A percentile compares a stretch with the other conserved stretches of the same genome.
Evolutionary conservation across 2,113 vertebrate genomes (phyloP).

Genomic region (Zingel zingel): DNA sequence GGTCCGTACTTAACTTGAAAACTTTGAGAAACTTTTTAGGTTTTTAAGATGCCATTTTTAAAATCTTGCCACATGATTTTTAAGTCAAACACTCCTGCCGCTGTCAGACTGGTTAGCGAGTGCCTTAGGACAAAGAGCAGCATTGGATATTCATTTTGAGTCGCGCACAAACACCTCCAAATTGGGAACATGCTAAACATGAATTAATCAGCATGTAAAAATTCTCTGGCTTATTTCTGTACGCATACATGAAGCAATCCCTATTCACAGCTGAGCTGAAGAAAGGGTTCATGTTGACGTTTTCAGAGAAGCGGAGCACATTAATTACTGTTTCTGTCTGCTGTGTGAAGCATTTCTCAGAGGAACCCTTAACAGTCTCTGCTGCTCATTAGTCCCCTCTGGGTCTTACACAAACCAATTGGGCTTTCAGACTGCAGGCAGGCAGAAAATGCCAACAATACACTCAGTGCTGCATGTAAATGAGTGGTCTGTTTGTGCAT

Average conservation of each 20-base stretch:
- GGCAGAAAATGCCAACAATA: constrained; percentile 34
- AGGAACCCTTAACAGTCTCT: background rate
- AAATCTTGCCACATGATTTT: background rate
- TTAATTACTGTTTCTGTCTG: background rate
- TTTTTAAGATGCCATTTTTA: background rate
- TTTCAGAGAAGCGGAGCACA: background rate
- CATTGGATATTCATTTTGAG: background rate
- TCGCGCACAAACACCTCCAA: background rate
- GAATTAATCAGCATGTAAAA: background rate
- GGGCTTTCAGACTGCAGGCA: constrained; percentile 17
- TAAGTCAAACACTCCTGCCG: too few relatives aligned
- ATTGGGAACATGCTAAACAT: background rate
- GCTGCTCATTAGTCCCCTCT: constrained; percentile 25
- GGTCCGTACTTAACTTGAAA: background rate
- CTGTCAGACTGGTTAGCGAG: background rate
- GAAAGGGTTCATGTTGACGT: background rate
- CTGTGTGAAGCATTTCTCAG: background rate
- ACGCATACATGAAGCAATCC: background rate
- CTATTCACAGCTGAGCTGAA: background rate
- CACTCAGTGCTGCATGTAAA: constrained; percentile 31
- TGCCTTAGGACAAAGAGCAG: background rate
- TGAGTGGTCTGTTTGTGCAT: constrained; percentile 49
- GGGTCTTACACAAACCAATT: background rate
- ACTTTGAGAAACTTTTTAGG: background rate
- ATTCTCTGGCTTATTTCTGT: background rate